These are phyloP conservation scores for Rhizomys pruinosus DNA, from an alignment of 2,113 vertebrate genomes.

Conservation along the genomic window DNA sequence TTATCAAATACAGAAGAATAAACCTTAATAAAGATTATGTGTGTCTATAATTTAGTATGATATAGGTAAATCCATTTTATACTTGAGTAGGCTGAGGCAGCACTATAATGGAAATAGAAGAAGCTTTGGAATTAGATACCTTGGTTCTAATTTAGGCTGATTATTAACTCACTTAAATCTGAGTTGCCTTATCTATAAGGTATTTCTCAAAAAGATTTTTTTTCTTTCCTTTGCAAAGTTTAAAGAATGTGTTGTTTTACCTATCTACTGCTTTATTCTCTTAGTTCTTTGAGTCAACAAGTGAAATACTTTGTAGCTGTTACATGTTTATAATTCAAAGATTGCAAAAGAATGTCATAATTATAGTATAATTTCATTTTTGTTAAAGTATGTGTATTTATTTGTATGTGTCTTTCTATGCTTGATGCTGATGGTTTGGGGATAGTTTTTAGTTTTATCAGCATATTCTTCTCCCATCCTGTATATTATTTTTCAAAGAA, in stretches of 20 bases:
- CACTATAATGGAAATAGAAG: not conserved
- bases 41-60: not conserved
- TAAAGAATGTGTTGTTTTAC: not conserved
- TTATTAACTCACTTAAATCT: not conserved
- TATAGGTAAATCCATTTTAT: conserved; percentile 17
- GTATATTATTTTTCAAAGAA: conserved; percentile 2
- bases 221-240: not conserved
- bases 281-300: not conserved
- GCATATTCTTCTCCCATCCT: not conserved
- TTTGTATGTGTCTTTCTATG: conserved; percentile 42
- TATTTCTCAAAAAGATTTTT: not conserved
- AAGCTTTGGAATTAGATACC: conserved; percentile 37
- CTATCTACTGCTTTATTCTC: not conserved
- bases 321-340: conserved; percentile 25
- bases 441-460: conserved; percentile 42
- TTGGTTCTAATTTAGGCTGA: conserved; percentile 8
- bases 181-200: not conserved
- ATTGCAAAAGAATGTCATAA: conserved; percentile 42
- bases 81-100: conserved; percentile 40
- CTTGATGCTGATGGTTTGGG: conserved; percentile 25
- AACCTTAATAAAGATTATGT: conserved; percentile 6
- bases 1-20: not conserved
- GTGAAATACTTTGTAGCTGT: not conserved
- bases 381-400: not conserved
- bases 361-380: conserved; percentile 20